Base-by-base conservation (phyloP, 1,140 invertebrate genomes). In the Cydia strobilella region DNA sequence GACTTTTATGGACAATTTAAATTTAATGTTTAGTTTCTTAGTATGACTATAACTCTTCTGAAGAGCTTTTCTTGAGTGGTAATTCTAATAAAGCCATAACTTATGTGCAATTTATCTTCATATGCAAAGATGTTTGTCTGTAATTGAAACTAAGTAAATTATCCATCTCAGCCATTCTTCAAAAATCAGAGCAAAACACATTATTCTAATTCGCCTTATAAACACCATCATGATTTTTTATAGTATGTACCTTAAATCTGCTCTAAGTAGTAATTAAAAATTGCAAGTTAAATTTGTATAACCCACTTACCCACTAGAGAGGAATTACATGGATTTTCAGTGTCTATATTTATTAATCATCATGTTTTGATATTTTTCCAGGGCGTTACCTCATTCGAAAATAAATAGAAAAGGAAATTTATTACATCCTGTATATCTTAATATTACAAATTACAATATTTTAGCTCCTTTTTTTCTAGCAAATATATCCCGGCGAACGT, bases 401-500 rank as follows among this genome's bases (percentile, higher is more conserved):
- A 31, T 6, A 31, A 31, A 31, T 31, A 31, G 27, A 27, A 27
- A 27, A 27, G 27, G 27, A 27, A 27, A 27, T 3, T 4, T 31
- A 31, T 31, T 31, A 31, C 31, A 31, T 48, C 4, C 12, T 15
- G 5, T 48, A 48, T 48, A 15, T 48, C 12, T 48, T 48, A 13
- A 0, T 9, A 15, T 48, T 15, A 15, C 2, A 48, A 5, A 48
- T 15, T 15, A 15, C 3, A 63, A 63, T 25, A 18, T 48, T 20
- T 42, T 39, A 2, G 1, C 4, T 23, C n/a, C 76, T 80, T n/a
- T 25, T 62, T 90, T 93, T 35, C 80, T 48, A 94, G 94, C 0
- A 94, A 94, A 25, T 97, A 94, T 79, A 93, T 96, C 10, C 94
- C 95, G 0, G 94, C 95, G 76, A 97, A 97, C 83, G 96, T 95